These are phyloP conservation scores for Chelon labrosus DNA, from an alignment of 2,797 vertebrate genomes.

Conservation along the genomic window DNA sequence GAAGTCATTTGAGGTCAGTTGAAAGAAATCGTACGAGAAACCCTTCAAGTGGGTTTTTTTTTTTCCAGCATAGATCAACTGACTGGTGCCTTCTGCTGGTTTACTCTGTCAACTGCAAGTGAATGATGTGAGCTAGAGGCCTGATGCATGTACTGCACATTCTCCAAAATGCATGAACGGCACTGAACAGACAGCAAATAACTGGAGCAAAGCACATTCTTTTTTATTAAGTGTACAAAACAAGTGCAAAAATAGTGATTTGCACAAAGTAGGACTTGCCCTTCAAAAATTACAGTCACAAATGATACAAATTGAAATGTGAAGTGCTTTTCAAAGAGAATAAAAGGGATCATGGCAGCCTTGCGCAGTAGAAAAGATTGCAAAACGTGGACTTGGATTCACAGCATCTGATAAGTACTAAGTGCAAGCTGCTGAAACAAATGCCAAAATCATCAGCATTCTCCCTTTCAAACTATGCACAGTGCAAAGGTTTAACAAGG, in stretches of 20 bases:
- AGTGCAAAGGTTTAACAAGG: conserved; percentile 68
- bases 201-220: conserved; percentile 81
- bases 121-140: not conserved
- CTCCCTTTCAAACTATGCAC: conserved; percentile 69
- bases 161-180: not conserved
- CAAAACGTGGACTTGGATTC: conserved; percentile 70
- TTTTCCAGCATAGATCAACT: not conserved
- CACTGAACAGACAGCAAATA: conserved; percentile 8
- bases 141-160: not conserved
- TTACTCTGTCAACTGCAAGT: not conserved
- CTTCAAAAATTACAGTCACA: conserved; percentile 72
- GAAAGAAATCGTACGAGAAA: not conserved
- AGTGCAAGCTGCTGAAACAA: conserved; percentile 75
- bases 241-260: conserved; percentile 86
- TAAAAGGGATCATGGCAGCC: conserved; percentile 59
- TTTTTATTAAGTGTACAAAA: conserved; percentile 89
- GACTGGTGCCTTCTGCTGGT: conserved; percentile 53
- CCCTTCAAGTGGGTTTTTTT: too few relatives aligned
- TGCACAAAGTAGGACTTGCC: conserved; percentile 76
- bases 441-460: conserved; percentile 59
- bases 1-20: not conserved
- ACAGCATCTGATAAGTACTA: conserved; percentile 75
- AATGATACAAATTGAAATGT: conserved; percentile 71
- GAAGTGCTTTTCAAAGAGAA: conserved; percentile 66
- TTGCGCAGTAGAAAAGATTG: conserved; percentile 65